phyloP scores from a whole-genome alignment of 2,888 invertebrate species.

The Entomobrya multifasciata region DNA sequence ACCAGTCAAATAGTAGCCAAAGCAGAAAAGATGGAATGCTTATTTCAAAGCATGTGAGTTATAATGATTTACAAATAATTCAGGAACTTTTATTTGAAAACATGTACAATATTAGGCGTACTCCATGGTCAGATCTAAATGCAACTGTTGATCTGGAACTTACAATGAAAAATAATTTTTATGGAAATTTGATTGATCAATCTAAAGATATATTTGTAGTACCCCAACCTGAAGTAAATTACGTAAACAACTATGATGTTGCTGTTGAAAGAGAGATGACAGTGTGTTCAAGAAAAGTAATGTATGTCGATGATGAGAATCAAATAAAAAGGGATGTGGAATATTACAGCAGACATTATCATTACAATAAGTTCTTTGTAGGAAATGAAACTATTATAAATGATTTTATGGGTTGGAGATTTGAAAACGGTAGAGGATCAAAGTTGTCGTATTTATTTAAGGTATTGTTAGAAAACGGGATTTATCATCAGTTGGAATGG shows the following conservation, averaged over 20 bases:
- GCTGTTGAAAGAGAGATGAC: neutral
- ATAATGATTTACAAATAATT: too few relatives aligned
- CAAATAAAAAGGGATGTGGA: neutral
- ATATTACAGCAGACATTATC: neutral
- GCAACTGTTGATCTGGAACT: too few relatives aligned
- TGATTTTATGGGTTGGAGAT: neutral
- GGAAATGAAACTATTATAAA: neutral
- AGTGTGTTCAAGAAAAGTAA: neutral
- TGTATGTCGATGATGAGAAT: neutral
- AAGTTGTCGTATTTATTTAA: neutral
- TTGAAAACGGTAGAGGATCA: slow-evolving; percentile 1
- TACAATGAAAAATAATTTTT: too few relatives aligned
- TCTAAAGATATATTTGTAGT: too few relatives aligned
- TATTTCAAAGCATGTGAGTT: too few relatives aligned
- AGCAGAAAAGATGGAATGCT: too few relatives aligned
- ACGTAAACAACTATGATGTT: neutral
- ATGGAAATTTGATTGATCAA: too few relatives aligned
- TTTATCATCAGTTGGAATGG: neutral
- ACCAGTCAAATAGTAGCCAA: too few relatives aligned
- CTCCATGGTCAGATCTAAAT: too few relatives aligned
- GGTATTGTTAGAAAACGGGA: neutral
- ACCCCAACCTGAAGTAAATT: too few relatives aligned
- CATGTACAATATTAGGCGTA: too few relatives aligned
- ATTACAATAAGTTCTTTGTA: neutral
- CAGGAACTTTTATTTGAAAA: too few relatives aligned